phyloP scores from a whole-genome alignment of 2,113 vertebrate genomes.

The Pungitius pungitius region DNA sequence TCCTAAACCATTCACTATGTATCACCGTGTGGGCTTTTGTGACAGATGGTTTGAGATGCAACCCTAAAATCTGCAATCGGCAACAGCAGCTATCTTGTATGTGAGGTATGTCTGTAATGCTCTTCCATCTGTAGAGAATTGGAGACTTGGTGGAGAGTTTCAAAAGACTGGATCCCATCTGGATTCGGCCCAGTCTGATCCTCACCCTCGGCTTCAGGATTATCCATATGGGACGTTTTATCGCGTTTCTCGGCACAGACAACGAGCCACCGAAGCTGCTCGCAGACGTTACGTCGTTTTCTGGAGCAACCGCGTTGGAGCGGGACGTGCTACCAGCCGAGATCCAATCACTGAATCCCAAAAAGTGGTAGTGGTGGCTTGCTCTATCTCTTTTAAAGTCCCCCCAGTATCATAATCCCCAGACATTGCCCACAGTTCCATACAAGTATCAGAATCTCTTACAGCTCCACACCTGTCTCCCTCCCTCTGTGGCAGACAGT shows the following conservation, averaged over 20 bases:
- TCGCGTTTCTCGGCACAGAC: constrained; percentile 2
- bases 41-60: background rate
- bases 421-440: background rate
- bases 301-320: background rate
- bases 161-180: constrained; percentile 40
- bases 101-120: background rate
- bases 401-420: background rate
- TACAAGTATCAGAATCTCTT: constrained; percentile 8
- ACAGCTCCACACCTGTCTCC: constrained; percentile 56
- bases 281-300: constrained; percentile 17
- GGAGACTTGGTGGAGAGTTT: constrained; percentile 26
- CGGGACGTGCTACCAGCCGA: background rate
- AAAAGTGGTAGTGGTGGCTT: background rate
- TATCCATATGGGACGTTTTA: constrained; percentile 61
- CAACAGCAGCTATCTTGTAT: background rate
- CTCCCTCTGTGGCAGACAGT: constrained; percentile 27
- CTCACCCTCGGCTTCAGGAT: constrained; percentile 19
- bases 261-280: background rate
- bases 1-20: background rate
- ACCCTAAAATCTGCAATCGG: background rate
- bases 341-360: constrained; percentile 25
- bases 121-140: constrained; percentile 1
- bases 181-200: constrained; percentile 43
- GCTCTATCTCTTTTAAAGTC: background rate
- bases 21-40: background rate